phyloP scores from a whole-genome alignment of 2,888 invertebrate species.

The Hirtodrosophila confusa region DNA sequence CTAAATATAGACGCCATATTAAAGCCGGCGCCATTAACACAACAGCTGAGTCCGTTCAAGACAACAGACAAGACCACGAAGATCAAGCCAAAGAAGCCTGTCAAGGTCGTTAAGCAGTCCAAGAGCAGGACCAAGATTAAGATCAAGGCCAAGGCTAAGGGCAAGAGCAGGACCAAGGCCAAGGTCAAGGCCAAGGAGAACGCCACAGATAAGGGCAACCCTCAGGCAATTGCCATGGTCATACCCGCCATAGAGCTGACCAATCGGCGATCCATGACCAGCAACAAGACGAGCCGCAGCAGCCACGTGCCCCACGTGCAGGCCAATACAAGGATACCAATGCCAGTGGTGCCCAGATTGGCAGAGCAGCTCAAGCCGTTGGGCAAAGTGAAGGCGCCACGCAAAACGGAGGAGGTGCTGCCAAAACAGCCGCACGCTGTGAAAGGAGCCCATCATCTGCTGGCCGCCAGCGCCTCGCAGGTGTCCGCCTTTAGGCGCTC shows the following conservation, averaged over 20 bases:
- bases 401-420: background rate
- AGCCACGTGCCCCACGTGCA: slow-evolving; percentile 19
- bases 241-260: too few relatives aligned
- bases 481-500: slow-evolving; percentile 39
- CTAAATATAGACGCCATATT: background rate
- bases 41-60: background rate
- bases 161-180: background rate
- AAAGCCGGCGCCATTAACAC: background rate
- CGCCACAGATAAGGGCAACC: too few relatives aligned
- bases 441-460: slow-evolving; percentile 30
- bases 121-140: background rate
- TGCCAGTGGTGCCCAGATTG: background rate
- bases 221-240: background rate
- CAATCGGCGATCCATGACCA: background rate
- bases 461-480: slow-evolving; percentile 45
- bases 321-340: background rate
- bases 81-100: slow-evolving; percentile 6
- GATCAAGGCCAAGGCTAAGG: background rate
- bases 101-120: background rate
- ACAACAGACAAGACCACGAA: background rate
- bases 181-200: background rate
- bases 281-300: slow-evolving; percentile 21
- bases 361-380: background rate
- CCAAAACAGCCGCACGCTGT: slow-evolving; percentile 15
- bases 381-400: too few relatives aligned